Evolutionary conservation across 2,797 vertebrate genomes (phyloP).

Genomic region (Lagocephalus sceleratus): DNA sequence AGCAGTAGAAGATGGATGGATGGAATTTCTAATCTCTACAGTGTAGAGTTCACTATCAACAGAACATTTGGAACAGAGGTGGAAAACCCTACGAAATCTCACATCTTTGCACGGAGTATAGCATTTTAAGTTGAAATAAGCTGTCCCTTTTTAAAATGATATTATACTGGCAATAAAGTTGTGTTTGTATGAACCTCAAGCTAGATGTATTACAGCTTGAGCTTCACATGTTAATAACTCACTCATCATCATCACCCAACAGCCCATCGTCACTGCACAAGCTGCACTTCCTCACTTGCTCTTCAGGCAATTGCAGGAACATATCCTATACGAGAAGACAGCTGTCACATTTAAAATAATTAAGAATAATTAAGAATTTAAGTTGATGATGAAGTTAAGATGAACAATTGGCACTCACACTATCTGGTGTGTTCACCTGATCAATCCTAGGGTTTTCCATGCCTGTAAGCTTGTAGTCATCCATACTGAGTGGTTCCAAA

Average conservation of each 20-base stretch:
- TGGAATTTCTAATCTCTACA: no score
- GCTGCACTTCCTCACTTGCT: conserved; percentile 26
- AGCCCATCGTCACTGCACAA: conserved; percentile 78
- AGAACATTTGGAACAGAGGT: no score
- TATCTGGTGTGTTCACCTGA: conserved; percentile 49
- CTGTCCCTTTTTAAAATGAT: conserved; percentile 2
- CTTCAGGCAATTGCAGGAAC: conserved; percentile 53
- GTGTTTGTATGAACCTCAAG: no score
- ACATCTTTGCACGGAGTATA: no score
- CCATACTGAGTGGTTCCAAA: conserved; percentile 29
- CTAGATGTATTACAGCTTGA: no score
- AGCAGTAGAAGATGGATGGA: no score
- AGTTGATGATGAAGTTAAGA: background rate
- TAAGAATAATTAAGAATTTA: conserved; percentile 12
- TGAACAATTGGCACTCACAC: conserved; percentile 38
- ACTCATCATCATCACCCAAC: conserved; percentile 70
- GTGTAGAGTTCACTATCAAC: no score
- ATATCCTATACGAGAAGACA: conserved; percentile 59
- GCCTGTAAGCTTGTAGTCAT: conserved; percentile 68
- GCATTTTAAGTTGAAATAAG: no score
- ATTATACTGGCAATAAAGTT: no score
- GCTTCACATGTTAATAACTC: conserved; percentile 31
- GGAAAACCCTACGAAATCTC: no score
- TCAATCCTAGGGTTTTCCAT: conserved; percentile 20
- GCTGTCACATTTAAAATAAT: no score